Conservation (phyloP, 2,797 vertebrate genomes). For the Rhadinocentrus ornatus region DNA sequence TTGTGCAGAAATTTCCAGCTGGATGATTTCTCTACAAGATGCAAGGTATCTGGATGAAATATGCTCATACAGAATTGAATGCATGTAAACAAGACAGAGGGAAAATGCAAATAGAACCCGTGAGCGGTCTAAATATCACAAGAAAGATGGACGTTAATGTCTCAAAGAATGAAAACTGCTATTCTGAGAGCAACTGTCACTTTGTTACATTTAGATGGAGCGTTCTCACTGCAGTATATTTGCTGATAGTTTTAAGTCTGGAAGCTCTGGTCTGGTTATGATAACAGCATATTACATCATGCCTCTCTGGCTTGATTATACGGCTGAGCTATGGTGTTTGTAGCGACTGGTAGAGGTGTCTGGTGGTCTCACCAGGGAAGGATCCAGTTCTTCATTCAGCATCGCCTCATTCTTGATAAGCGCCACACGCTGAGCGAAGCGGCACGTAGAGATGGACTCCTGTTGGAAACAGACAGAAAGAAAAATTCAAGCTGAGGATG, state of each 20-base stretch:
- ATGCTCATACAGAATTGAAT: constrained; percentile 49
- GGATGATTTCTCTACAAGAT: constrained; percentile 40
- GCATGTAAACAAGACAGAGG: constrained; percentile 61
- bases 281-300: constrained; percentile 37
- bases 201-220: constrained; percentile 35
- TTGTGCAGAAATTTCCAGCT: constrained; percentile 25
- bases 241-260: constrained; percentile 50
- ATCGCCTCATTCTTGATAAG: constrained; percentile 95
- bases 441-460: constrained; percentile 97
- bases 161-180: constrained; percentile 35
- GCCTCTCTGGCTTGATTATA: constrained; percentile 42
- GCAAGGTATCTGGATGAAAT: constrained; percentile 43
- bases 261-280: constrained; percentile 46
- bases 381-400: constrained; percentile 95
- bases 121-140: constrained; percentile 55
- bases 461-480: constrained; percentile 50
- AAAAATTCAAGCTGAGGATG: not conserved
- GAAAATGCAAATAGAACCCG: constrained; percentile 63
- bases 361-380: constrained; percentile 86
- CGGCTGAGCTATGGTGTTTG: constrained; percentile 20
- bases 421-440: constrained; percentile 95
- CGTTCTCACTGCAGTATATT: constrained; percentile 34
- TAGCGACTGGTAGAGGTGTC: constrained; percentile 25
- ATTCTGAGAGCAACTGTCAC: constrained; percentile 25
- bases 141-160: constrained; percentile 29